Base-by-base conservation (phyloP, 2,888 invertebrate genomes). In the Sepiola atlantica region DNA sequence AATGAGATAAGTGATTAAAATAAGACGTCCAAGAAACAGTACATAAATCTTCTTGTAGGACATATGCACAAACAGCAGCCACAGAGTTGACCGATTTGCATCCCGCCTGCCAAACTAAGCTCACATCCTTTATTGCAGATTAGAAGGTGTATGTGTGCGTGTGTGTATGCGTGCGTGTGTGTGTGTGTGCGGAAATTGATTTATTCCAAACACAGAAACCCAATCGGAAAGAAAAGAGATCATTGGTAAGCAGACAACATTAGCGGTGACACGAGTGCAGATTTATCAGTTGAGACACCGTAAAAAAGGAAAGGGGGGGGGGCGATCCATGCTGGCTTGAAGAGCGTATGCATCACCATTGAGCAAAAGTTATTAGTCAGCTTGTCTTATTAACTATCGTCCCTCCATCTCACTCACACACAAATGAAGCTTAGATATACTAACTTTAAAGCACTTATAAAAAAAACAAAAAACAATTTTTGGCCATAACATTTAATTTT, bases 181-280 rank as follows among this genome's bases (percentile, higher is more conserved):
- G 45, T 8, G 4, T 45, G 45, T 45, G 45, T 45, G 45, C 4
- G 92, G 55, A 54, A 92, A 92, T 55, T 92, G 45, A 55, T 45
- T 45, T 92, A 92, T 92, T 54, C 92, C 35, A 35, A 92, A 92
- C 77, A 77, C n/a, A 32, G 77, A 77, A 61, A 77, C n/a, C n/a
- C n/a, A n/a, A 77, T 77, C n/a, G 77, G 32, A 77, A 77, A 61
- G 24, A 28, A 61, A 61, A 20, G 77, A 77, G 77, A 77, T 77
- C 77, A 77, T 14, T n/a, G 14, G 12, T n/a, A n/a, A 14, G n/a
- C 77, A 77, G n/a, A 16, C 77, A 45, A 77, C n/a, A 61, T 61
- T 61, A 77, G 77, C 32, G n/a, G 32, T 32, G 77, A 77, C 45
- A 8, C 45, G 8, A 45, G 45, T 45, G 45, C 45, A 45, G 45